Percentiles rank a stretch among this genome's conserved stretches.
phyloP scores from a whole-genome alignment of 1,140 invertebrate genomes.

The Melitaea cinxia region DNA sequence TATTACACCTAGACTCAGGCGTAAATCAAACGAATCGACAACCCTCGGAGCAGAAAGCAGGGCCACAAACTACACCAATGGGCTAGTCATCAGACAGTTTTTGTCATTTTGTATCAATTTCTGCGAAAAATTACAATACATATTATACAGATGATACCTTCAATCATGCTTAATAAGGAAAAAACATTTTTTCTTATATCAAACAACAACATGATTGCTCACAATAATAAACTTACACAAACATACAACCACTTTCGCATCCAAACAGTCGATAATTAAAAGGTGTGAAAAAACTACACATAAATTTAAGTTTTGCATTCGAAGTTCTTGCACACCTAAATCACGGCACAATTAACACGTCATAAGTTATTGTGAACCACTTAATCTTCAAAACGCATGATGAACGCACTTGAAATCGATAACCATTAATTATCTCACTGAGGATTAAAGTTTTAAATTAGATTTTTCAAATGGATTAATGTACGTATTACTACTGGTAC shows the following conservation, averaged over 20 bases:
- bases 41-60: too few species aligned
- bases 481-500: too few species aligned
- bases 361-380: conserved; percentile 25
- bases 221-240: not conserved
- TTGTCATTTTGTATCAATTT: too few species aligned
- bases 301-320: conserved; percentile 25
- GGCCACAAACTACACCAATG: too few species aligned
- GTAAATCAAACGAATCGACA: too few species aligned
- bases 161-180: not conserved
- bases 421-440: conserved; percentile 1
- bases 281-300: conserved; percentile 30
- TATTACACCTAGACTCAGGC: too few species aligned
- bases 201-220: not conserved
- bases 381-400: conserved; percentile 24
- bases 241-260: not conserved
- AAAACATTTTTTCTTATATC: not conserved
- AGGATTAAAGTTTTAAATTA: too few species aligned
- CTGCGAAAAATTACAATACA: too few species aligned
- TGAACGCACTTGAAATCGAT: conserved; percentile 14
- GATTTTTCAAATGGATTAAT: too few species aligned
- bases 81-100: too few species aligned
- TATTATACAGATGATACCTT: not conserved
- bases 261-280: conserved; percentile 4
- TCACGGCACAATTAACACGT: conserved; percentile 34
- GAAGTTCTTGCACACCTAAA: conserved; percentile 30